phyloP scores from a whole-genome alignment of 1,140 invertebrate genomes.

The Euwallacea similis region DNA sequence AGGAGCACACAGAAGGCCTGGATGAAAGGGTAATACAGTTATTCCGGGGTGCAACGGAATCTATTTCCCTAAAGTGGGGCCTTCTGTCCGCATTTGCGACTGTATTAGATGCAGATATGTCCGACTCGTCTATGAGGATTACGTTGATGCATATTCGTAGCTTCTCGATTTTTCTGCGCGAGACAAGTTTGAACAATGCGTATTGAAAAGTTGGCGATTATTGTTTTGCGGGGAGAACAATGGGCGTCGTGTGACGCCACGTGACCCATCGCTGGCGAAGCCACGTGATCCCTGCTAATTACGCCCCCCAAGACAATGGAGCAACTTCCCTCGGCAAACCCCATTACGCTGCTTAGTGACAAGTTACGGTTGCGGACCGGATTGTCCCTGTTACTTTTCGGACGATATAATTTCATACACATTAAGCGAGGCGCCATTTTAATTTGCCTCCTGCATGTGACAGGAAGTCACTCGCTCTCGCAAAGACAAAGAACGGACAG shows the following conservation, averaged over 20 bases:
- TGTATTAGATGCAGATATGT: constrained; percentile 21
- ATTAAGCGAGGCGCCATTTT: constrained; percentile 37
- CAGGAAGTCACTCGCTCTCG: constrained; percentile 26
- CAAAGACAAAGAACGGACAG: constrained; percentile 19
- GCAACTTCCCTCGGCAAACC: no score
- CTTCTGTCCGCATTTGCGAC: constrained; percentile 24
- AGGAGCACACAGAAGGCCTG: constrained; percentile 15
- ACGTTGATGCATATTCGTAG: no score
- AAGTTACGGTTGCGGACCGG: background rate
- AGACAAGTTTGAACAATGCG: no score
- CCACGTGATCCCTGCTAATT: no score
- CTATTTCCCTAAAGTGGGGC: constrained; percentile 30
- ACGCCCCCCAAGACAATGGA: no score
- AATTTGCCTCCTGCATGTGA: constrained; percentile 37
- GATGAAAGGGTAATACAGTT: constrained; percentile 36
- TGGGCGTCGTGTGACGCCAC: no score
- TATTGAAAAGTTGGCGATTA: no score
- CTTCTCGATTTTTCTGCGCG: no score
- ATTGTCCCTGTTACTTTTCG: constrained; percentile 32
- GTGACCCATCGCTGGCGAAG: no score
- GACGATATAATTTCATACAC: constrained; percentile 37
- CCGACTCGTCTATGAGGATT: background rate
- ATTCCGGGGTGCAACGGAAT: constrained; percentile 30
- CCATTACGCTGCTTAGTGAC: no score
- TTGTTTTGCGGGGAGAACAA: no score